Percentiles rank a stretch among this genome's conserved stretches.
These are phyloP conservation scores for Chymomyza fuscimana DNA, from an alignment of 2,888 invertebrate genomes.

Conservation along the genomic window DNA sequence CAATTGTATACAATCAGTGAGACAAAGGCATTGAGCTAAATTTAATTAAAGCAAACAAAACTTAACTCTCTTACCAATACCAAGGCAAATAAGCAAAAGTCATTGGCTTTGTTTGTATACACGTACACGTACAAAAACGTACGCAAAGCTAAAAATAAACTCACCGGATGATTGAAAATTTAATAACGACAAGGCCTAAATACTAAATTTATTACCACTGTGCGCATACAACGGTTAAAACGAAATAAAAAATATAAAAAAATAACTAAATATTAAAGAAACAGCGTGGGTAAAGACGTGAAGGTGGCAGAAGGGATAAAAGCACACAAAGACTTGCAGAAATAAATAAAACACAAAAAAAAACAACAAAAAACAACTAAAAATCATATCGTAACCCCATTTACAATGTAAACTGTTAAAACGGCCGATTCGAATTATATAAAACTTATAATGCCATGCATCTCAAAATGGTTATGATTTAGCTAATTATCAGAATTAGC, in stretches of 20 bases:
- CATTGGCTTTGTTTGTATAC: not conserved
- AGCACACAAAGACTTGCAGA: not conserved
- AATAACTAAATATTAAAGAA: not conserved
- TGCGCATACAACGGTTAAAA: not conserved
- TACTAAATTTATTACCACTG: not conserved
- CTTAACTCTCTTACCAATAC: not conserved
- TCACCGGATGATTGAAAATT: not conserved
- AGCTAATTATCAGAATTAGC: slow-evolving; percentile 6
- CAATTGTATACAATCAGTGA: slow-evolving; percentile 3
- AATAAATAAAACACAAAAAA: slow-evolving; percentile 16
- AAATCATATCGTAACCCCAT: slow-evolving; percentile 7
- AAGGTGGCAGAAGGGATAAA: no score
- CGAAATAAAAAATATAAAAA: not conserved
- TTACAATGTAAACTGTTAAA: slow-evolving; percentile 46
- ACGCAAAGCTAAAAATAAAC: not conserved
- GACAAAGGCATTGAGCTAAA: not conserved
- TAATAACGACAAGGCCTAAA: not conserved
- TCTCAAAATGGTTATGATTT: slow-evolving; percentile 35
- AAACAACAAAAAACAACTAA: slow-evolving; percentile 9
- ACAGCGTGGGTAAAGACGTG: not conserved
- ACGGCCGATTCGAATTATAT: slow-evolving; percentile 13
- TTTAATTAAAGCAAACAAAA: not conserved
- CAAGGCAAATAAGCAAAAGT: not conserved
- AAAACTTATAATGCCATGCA: not conserved
- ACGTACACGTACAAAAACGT: not conserved